Evolutionary conservation across 2,888 invertebrate species (phyloP).

Genomic region (Microctonus brassicae): DNA sequence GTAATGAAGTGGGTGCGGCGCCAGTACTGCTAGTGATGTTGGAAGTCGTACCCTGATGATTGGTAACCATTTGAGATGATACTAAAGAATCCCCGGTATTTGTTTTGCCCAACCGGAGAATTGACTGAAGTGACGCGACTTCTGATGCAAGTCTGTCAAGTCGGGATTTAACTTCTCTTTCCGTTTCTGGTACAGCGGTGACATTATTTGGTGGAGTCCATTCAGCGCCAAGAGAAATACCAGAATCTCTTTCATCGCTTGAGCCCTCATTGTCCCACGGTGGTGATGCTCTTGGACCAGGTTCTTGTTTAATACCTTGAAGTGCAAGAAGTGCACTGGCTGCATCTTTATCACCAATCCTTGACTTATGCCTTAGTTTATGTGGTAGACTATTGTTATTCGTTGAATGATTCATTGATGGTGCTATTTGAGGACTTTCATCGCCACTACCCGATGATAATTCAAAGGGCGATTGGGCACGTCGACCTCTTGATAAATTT

Average conservation of each 20-base stretch:
- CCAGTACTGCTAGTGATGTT: constrained; percentile 42
- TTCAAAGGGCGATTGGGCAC: constrained; percentile 84
- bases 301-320: constrained; percentile 90
- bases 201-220: constrained; percentile 71
- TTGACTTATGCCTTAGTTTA: constrained; percentile 92
- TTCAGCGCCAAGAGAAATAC: constrained; percentile 85
- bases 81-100: constrained; percentile 52
- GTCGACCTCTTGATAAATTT: constrained; percentile 75
- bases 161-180: constrained; percentile 86
- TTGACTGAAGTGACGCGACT: constrained; percentile 89
- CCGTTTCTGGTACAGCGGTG: constrained; percentile 73
- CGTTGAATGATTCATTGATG: constrained; percentile 72
- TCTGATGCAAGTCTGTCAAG: constrained; percentile 90
- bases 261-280: constrained; percentile 92
- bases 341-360: constrained; percentile 90
- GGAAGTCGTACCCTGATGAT: constrained; percentile 30
- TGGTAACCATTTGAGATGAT: constrained; percentile 28
- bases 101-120: constrained; percentile 77
- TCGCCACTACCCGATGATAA: constrained; percentile 82
- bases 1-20: constrained; percentile 27
- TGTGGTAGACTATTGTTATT: constrained; percentile 89
- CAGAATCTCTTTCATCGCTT: constrained; percentile 91
- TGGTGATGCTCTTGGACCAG: constrained; percentile 82
- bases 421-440: constrained; percentile 72
- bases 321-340: constrained; percentile 84